Conservation (phyloP, 2,888 invertebrate genomes). For the Eurytoma californica region DNA sequence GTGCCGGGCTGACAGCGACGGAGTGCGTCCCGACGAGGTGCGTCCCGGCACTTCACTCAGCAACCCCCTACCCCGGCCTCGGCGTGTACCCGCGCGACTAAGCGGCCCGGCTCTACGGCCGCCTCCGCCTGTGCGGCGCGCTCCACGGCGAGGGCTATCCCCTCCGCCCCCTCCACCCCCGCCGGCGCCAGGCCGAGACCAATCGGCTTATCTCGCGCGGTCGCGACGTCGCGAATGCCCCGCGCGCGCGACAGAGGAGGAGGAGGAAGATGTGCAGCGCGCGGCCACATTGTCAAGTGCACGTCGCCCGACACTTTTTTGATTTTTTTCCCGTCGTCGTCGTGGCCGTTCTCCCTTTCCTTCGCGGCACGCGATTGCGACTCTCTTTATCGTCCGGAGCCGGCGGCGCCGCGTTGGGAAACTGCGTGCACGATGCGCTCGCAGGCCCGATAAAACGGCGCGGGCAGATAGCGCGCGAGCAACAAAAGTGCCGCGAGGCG, state of each 20-base stretch:
- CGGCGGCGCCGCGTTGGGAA: neutral
- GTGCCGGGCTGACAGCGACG: conserved; percentile 57
- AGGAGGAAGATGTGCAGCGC: neutral
- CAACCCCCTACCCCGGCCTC: conserved; percentile 69
- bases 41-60: conserved; percentile 69
- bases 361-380: no score
- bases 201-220: conserved; percentile 39
- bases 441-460: no score
- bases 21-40: conserved; percentile 66
- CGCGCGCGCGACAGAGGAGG: neutral
- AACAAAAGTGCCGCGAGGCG: no score
- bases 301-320: neutral
- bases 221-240: conserved; percentile 14
- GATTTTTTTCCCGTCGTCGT: neutral
- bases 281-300: conserved; percentile 4
- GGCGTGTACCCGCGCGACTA: neutral
- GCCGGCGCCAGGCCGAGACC: conserved; percentile 20
- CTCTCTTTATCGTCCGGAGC: neutral
- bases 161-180: conserved; percentile 60
- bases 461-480: no score
- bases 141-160: conserved; percentile 34
- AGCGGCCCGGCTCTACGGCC: conserved; percentile 44
- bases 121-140: conserved; percentile 33
- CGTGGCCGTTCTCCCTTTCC: no score
- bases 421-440: neutral